Evolutionary conservation across 2,797 vertebrate species (phyloP), one percentile per base, ranked within the genome.

Genomic region (Scarus forsteni): DNA sequence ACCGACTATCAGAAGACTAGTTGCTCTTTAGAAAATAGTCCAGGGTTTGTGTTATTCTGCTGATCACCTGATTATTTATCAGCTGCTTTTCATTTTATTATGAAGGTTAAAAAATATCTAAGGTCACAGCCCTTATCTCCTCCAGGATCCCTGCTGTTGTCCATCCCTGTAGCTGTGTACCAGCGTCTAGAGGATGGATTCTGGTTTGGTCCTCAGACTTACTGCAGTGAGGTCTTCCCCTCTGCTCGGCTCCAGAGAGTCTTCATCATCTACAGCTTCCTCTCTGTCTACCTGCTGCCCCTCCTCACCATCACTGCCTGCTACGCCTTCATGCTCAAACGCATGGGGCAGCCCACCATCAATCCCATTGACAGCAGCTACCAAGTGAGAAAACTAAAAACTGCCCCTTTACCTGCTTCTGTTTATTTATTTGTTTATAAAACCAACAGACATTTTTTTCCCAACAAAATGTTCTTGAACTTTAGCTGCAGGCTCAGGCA

Each of bases 181-280:
- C 90, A 92, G 62, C 85, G 75, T 9, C 88, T 93, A 7, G 92
- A 93, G 75, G 70, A 73, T 0, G 91, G 89, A 13, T 90, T 87
- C 77, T 94, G 92, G 92, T 92, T 88, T 8, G 89, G 92, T 14
- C 91, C 90, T 10, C 93, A 93, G 91, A 91, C 80, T 0, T 93
- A 92, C 85, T 94, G 79, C 84, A 89, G 71, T 0, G 91, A 94
- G 79, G 75, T 81, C 44, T 93, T 94, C 66, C 93, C 93, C 8
- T 92, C 92, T 0, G 52, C 67, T 16, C 54, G 19, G 7, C 89
- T 92, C 60, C 92, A 91, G 85, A 88, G 78, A 69, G 84, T 79
- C 55, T 93, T 93, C 75, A 93, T 92, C 66, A 80, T 93, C 70
- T 94, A 93, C 84, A 91, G 84, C 79, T 93, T 94, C 73, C 64